Evolutionary conservation across 2,113 vertebrate species (phyloP), one percentile per base, ranked within the genome.

Genomic region (Canis aureus): DNA sequence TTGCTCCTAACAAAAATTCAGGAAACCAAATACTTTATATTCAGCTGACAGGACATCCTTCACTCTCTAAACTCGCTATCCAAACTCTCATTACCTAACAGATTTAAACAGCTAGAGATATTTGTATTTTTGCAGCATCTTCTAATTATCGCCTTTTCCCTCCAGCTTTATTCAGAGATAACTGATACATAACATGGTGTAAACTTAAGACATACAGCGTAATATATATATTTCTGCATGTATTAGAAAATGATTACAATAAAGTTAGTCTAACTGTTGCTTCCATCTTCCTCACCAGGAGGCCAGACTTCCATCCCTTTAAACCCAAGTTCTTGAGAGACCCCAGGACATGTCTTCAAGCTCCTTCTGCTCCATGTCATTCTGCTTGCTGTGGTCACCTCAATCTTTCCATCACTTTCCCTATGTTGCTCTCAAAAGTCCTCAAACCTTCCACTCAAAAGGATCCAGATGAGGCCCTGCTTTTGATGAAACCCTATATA

Each of bases 11-110:
- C 69, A 83, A 94, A 93, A 90, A 62, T 78, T 81, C 66, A 62
- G 35, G n/a, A 95, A 95, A 90, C 51, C 51, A 96, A 90, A 94
- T 25, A 89, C 38, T 62, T 73, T 11, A 49, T 20, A 94, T 29
- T 67, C 29, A 95, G 35, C 38, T 22, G 51, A 90, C 11, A 73
- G 43, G 55, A 62, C 8, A 79, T 64, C 49, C 23, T 55, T 91
- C 13, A 9, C 16, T 74, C 81, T 89, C 78, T 60, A 90, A 49
- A 85, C 1, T 5, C 27, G 79, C 51, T 83, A 76, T 55, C 19
- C 67, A 83, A 96, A 59, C n/a, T 62, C 84, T 83, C 84, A 71
- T 57, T 51, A 95, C 7, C 20, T 60, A 60, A 94, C 19, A 73
- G 53, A 74, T 51, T 66, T 74, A 80, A 35, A 43, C 0, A 84